Base-by-base conservation (phyloP, 2,113 vertebrate species). In the Brachypodius melanocephalos region DNA sequence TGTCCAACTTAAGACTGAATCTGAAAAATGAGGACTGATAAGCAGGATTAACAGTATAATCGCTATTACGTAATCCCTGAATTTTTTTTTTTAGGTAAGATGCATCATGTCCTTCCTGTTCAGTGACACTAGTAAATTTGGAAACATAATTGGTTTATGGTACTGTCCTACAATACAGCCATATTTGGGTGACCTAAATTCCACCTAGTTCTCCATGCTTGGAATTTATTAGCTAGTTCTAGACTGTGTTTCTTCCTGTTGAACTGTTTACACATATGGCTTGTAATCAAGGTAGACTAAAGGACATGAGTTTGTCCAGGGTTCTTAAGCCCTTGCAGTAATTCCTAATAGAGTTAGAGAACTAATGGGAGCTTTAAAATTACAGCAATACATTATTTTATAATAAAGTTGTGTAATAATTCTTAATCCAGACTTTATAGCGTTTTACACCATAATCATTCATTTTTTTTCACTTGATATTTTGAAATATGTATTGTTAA, bases 41-140 rank as follows among this genome's bases (percentile, higher is more conserved):
- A 94, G 88, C 91, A 88, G 38, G 93, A 94, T 96, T 93, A 96
- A 57, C 49, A 12, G 74, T 85, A 51, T 96, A 96, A 96, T 95
- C 78, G 0, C 89, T 62, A 13, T 95, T 97, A 95, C 4, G 16
- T 94, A 96, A 96, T 89, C 71, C 54, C 46, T 38, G 81, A 21
- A 40, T 12, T 48, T 61, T 43, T n/a, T 58, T 86, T 89, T 85
- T 83, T 79, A 88, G 73, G 55, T 52, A 69, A 89, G 81, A 51
- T 93, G 62, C 28, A 85, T 88, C 34, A 55, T 62, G 85, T 78
- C 81, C 73, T 95, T 93, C 87, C 89, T 83, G 55, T 88, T 91
- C 34, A 69, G 81, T 85, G 55, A 95, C 87, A 85, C 59, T 59
- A 80, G 89, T 89, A 91, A 94, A 94, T 93, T 83, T 88, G 91